Percentiles rank a stretch among this genome's conserved stretches.
These are phyloP conservation scores for Okamejei kenojei DNA, from an alignment of 2,797 vertebrate genomes.

Conservation along the genomic window DNA sequence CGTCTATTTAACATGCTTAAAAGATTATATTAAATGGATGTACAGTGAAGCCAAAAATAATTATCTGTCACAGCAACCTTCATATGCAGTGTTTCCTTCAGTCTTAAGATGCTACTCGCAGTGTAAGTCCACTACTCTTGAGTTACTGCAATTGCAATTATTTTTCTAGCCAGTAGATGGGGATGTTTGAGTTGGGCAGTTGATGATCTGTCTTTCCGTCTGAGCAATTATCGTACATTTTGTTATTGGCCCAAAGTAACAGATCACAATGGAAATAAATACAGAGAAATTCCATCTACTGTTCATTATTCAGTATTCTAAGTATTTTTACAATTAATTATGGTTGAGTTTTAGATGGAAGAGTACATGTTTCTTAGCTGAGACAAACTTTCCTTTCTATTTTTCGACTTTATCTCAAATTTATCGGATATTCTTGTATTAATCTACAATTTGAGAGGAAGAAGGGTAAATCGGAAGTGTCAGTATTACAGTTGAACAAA, in stretches of 20 bases:
- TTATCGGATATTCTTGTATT: too few species aligned
- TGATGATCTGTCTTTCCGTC: background rate
- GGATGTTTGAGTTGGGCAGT: background rate
- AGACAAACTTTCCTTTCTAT: background rate
- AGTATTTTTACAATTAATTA: background rate
- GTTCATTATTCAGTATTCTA: background rate
- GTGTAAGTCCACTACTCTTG: background rate
- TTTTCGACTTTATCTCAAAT: background rate
- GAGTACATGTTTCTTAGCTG: background rate
- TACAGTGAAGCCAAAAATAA: background rate
- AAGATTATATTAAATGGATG: background rate
- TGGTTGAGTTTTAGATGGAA: background rate
- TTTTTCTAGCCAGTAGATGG: conserved; percentile 14
- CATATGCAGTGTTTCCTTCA: background rate
- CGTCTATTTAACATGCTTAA: background rate
- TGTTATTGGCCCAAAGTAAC: too few species aligned
- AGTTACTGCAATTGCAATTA: background rate
- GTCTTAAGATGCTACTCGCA: too few species aligned
- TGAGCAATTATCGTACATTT: background rate
- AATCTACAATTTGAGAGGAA: too few species aligned
- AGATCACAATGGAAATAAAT: too few species aligned
- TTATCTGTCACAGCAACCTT: background rate
- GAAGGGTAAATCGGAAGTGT: too few species aligned
- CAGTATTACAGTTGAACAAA: too few species aligned
- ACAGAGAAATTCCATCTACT: too few species aligned